Percentiles rank a stretch among this genome's conserved stretches.
phyloP scores from a whole-genome alignment of 2,113 vertebrate species.

The Dendropsophus ebraccatus region DNA sequence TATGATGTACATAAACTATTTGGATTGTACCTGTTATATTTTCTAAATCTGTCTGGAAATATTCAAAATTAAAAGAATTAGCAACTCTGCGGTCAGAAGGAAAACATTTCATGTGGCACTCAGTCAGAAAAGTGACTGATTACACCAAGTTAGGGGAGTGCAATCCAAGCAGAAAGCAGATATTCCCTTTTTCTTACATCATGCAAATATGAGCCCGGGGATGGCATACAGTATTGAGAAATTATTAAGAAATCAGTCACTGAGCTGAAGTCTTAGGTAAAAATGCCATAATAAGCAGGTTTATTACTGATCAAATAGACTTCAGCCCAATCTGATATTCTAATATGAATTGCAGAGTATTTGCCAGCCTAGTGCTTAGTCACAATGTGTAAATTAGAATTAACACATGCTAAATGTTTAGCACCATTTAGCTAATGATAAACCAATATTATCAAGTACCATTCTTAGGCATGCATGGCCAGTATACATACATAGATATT shows the following conservation, averaged over 20 bases:
- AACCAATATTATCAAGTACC: not conserved
- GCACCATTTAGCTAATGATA: not conserved
- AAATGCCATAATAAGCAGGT: conserved; percentile 1
- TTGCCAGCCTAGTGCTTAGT: not conserved
- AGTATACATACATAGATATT: conserved; percentile 21
- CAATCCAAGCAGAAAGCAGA: conserved; percentile 30
- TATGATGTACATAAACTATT: not conserved
- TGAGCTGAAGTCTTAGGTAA: conserved; percentile 9
- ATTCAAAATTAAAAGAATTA: not conserved
- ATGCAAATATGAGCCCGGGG: conserved; percentile 45
- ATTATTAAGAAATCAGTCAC: conserved; percentile 30
- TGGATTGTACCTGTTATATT: not conserved
- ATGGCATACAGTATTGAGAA: conserved; percentile 20
- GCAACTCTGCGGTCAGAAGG: not conserved
- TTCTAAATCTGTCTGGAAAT: conserved; percentile 30
- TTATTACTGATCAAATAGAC: conserved; percentile 1
- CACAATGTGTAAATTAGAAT: not conserved
- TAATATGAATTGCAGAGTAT: not conserved
- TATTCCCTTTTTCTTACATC: not conserved
- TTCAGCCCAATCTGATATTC: conserved; percentile 22
- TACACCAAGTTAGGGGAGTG: not conserved
- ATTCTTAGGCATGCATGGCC: conserved; percentile 46
- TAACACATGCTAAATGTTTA: conserved; percentile 18
- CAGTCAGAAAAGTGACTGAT: conserved; percentile 19
- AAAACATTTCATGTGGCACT: not conserved